Percentiles rank a stretch among this genome's conserved stretches.
phyloP scores from a whole-genome alignment of 2,113 vertebrate species.

The Phylloscopus trochiloides region DNA sequence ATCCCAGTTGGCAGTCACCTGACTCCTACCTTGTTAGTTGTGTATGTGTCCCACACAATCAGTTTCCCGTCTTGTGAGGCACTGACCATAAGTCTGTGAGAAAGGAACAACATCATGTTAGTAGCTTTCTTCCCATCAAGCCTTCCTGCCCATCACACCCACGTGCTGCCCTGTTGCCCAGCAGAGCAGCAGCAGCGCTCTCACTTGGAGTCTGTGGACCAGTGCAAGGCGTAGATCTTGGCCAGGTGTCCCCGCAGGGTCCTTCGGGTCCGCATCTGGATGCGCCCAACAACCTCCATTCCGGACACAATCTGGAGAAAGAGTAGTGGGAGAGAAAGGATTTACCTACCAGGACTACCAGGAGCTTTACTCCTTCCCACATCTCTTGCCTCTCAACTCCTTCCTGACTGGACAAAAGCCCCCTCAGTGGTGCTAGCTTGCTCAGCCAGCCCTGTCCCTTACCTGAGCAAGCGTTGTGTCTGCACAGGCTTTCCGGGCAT shows the following conservation, averaged over 20 bases:
- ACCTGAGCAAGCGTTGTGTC: slow-evolving; percentile 88
- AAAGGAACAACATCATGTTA: background rate
- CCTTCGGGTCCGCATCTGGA: slow-evolving; percentile 91
- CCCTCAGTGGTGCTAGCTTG: background rate
- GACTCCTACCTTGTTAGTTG: slow-evolving; percentile 90
- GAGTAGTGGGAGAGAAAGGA: background rate
- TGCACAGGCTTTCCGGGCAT: slow-evolving; percentile 87
- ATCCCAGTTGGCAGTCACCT: fast-evolving
- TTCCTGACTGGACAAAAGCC: background rate
- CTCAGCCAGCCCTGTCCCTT: background rate
- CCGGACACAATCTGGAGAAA: slow-evolving; percentile 75
- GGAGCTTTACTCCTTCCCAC: background rate
- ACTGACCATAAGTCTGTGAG: slow-evolving; percentile 88
- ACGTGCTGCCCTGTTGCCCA: background rate
- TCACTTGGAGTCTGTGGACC: slow-evolving; percentile 91
- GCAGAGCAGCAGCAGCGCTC: background rate
- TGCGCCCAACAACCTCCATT: slow-evolving; percentile 80
- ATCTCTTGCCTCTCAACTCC: background rate
- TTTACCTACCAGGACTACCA: background rate
- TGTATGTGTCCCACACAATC: slow-evolving; percentile 95
- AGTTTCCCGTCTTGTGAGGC: slow-evolving; percentile 97
- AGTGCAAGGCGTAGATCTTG: slow-evolving; percentile 98
- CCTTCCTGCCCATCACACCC: background rate
- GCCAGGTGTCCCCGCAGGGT: slow-evolving; percentile 92
- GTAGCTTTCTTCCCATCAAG: background rate